These are phyloP conservation scores for Rugalucina vietnamica DNA, from an alignment of 2,888 invertebrate species.

Conservation along the genomic window DNA sequence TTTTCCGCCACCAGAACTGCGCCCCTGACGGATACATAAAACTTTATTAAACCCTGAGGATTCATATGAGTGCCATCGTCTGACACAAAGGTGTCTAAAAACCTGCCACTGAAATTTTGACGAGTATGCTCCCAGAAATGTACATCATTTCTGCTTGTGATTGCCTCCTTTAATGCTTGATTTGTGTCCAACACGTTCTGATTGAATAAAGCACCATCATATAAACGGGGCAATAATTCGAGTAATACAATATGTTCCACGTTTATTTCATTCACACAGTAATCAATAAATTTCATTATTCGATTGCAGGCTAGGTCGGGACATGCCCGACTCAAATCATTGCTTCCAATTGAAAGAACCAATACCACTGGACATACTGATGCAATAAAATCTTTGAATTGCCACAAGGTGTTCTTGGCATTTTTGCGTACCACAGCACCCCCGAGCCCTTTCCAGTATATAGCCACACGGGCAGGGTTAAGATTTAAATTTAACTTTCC, in stretches of 20 bases:
- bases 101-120: neutral
- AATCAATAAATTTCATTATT: neutral
- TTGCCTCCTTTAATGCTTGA: neutral
- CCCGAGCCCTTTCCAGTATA: neutral
- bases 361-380: neutral
- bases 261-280: neutral
- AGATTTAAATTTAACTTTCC: neutral
- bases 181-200: neutral
- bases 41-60: neutral
- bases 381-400: neutral
- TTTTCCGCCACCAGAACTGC: neutral
- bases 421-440: neutral
- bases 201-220: neutral
- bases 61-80: neutral
- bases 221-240: neutral
- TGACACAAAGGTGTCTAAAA: neutral
- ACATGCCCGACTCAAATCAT: neutral
- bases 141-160: neutral
- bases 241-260: neutral
- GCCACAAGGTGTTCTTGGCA: neutral
- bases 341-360: neutral
- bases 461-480: neutral
- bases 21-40: neutral
- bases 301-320: neutral
- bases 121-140: neutral